Percentiles rank a stretch among this genome's conserved stretches.
phyloP scores from a whole-genome alignment of 2,797 vertebrate species.

The Epinephelus malabaricus region DNA sequence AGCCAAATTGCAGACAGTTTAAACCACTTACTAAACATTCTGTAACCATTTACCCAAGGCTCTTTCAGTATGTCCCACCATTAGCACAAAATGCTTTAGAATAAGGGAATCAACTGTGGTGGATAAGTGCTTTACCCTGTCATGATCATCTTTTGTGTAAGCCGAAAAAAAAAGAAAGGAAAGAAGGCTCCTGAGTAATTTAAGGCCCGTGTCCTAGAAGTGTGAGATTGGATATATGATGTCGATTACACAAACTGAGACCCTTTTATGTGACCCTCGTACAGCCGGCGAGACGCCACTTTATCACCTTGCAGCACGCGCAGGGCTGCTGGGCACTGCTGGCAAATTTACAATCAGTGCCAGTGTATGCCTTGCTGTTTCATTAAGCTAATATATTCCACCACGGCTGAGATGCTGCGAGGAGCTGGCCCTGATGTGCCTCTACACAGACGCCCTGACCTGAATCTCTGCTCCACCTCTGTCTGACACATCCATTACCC shows the following conservation, averaged over 20 bases:
- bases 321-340: constrained; percentile 52
- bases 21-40: constrained; percentile 65
- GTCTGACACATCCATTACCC: constrained; percentile 63
- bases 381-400: constrained; percentile 86
- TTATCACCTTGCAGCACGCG: constrained; percentile 69
- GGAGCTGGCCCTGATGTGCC: constrained; percentile 59
- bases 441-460: constrained; percentile 72
- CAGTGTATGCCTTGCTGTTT: constrained; percentile 68
- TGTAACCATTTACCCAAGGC: constrained; percentile 53
- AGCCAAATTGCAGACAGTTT: constrained; percentile 59
- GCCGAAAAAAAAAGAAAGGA: constrained; percentile 17
- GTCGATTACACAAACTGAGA: constrained; percentile 80
- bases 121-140: constrained; percentile 62
- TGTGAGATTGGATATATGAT: constrained; percentile 77
- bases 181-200: constrained; percentile 64
- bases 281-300: constrained; percentile 60
- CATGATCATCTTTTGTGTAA: constrained; percentile 57
- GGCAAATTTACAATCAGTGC: constrained; percentile 72
- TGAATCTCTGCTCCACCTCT: constrained; percentile 70
- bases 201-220: constrained; percentile 67
- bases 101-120: constrained; percentile 54
- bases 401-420: constrained; percentile 54
- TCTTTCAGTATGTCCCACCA: constrained; percentile 42
- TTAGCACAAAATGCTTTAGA: constrained; percentile 56
- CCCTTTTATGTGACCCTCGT: constrained; percentile 79